These are phyloP conservation scores for Oscheius onirici DNA, from an alignment of 2,888 invertebrate genomes.

Conservation along the genomic window DNA sequence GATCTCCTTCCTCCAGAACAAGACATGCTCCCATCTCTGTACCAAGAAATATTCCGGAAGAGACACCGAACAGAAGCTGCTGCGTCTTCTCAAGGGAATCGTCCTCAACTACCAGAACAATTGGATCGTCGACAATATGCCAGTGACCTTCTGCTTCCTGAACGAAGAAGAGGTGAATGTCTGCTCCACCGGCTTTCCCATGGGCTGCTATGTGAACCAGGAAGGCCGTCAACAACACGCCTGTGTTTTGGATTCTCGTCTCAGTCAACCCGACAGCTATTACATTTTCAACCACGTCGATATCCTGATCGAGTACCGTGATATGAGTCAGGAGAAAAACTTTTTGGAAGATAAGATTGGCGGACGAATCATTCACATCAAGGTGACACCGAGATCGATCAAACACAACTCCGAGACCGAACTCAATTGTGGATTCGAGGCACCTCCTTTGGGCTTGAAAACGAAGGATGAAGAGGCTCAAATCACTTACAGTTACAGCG, in stretches of 20 bases:
- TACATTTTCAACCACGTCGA: conserved; percentile 79
- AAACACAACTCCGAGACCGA: conserved; percentile 51
- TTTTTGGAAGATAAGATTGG: conserved; percentile 76
- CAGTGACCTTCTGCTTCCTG: conserved; percentile 93
- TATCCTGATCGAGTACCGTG: conserved; percentile 87
- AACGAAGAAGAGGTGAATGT: conserved; percentile 70
- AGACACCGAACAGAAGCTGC: conserved; percentile 78
- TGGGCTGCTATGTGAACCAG: conserved; percentile 88
- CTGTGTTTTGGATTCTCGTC: conserved; percentile 73
- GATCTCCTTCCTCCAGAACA: conserved; percentile 84
- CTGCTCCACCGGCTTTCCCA: conserved; percentile 95
- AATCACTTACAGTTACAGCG: conserved; percentile 88
- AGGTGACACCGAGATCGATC: conserved; percentile 74
- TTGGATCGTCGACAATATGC: conserved; percentile 96
- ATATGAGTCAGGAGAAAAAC: conserved; percentile 84
- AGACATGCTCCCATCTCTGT: conserved; percentile 74
- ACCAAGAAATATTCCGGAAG: conserved; percentile 80
- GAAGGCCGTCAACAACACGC: conserved; percentile 75
- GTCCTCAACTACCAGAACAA: conserved; percentile 96
- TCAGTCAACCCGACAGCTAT: conserved; percentile 42
- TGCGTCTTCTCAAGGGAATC: conserved; percentile 88
- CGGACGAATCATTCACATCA: conserved; percentile 83
- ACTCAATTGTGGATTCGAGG: conserved; percentile 70
- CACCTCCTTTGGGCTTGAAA: conserved; percentile 81
- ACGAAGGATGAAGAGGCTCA: conserved; percentile 72